A percentile compares a stretch with the other conserved stretches of the same genome.
Conservation (phyloP, 2,888 invertebrate genomes). For the Eledona agricola region DNA sequence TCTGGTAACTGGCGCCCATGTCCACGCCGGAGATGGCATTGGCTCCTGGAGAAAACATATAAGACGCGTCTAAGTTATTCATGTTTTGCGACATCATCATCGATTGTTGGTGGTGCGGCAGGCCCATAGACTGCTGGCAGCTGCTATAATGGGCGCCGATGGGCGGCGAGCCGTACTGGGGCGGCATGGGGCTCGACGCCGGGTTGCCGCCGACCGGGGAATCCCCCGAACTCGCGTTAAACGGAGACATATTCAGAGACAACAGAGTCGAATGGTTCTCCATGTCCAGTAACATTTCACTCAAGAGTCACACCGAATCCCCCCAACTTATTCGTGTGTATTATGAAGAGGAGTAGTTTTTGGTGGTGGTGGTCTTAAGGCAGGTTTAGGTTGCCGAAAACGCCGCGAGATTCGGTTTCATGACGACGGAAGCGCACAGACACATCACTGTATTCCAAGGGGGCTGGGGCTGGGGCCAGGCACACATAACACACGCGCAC, state of each 20-base stretch:
- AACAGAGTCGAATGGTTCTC: conserved; percentile 85
- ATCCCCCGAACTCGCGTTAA: conserved; percentile 79
- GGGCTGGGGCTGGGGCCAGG: conserved; percentile 23
- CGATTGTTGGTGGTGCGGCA: conserved; percentile 53
- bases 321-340: too few relatives aligned
- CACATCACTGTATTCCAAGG: conserved; percentile 31
- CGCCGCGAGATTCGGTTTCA: conserved; percentile 19
- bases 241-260: conserved; percentile 89
- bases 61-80: conserved; percentile 72
- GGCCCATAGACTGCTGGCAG: conserved; percentile 54
- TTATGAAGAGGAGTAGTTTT: conserved; percentile 4
- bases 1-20: conserved; percentile 59
- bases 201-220: conserved; percentile 65
- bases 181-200: conserved; percentile 59
- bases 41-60: conserved; percentile 71
- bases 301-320: conserved; percentile 34
- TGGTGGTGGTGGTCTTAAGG: too few relatives aligned
- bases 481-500: conserved; percentile 36
- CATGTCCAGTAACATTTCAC: conserved; percentile 84
- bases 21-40: conserved; percentile 56
- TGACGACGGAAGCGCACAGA: conserved; percentile 33
- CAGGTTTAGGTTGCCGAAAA: conserved; percentile 12
- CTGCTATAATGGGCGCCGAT: conserved; percentile 52
- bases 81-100: conserved; percentile 57
- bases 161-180: conserved; percentile 62